These are phyloP conservation scores for Drosophila littoralis DNA, from an alignment of 1,140 invertebrate genomes.

Conservation along the genomic window DNA sequence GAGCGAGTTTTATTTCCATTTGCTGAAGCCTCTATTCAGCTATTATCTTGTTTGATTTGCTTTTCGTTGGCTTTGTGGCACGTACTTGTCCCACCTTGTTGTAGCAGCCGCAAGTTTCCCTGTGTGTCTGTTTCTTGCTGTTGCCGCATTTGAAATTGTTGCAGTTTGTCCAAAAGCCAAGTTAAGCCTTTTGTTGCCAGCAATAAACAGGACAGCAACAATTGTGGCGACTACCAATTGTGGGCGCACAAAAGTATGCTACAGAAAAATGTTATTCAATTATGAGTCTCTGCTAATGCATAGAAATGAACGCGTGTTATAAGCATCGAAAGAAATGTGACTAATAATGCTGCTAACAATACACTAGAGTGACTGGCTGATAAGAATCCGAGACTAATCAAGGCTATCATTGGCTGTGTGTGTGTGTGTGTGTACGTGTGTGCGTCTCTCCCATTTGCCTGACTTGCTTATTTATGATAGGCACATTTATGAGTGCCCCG, in stretches of 20 bases:
- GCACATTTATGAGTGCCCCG: slow-evolving; percentile 27
- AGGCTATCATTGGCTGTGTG: slow-evolving; percentile 53
- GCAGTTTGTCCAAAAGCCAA: slow-evolving; percentile 44
- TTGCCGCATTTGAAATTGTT: slow-evolving; percentile 42
- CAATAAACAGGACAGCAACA: slow-evolving; percentile 36
- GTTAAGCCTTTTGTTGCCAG: slow-evolving; percentile 67
- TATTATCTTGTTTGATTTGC: slow-evolving; percentile 70
- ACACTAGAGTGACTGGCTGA: neutral
- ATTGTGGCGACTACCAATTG: slow-evolving; percentile 54
- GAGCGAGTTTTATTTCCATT: slow-evolving; percentile 55
- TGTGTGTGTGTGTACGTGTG: slow-evolving; percentile 18
- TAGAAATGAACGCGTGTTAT: neutral
- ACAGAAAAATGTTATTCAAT: slow-evolving; percentile 69
- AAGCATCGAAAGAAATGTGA: neutral
- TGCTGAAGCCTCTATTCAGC: slow-evolving; percentile 29
- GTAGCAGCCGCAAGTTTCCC: slow-evolving; percentile 19
- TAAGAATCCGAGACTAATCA: slow-evolving; percentile 54
- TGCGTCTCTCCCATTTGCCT: neutral
- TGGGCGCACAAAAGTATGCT: slow-evolving; percentile 46
- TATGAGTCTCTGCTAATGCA: slow-evolving; percentile 33
- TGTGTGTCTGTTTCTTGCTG: slow-evolving; percentile 1
- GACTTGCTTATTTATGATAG: slow-evolving; percentile 64
- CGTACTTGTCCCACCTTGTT: slow-evolving; percentile 26
- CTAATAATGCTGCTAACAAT: slow-evolving; percentile 3
- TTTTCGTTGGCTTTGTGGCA: slow-evolving; percentile 29